Evolutionary conservation across 2,797 vertebrate species (phyloP).

Genomic region (Coregonus suidteri): DNA sequence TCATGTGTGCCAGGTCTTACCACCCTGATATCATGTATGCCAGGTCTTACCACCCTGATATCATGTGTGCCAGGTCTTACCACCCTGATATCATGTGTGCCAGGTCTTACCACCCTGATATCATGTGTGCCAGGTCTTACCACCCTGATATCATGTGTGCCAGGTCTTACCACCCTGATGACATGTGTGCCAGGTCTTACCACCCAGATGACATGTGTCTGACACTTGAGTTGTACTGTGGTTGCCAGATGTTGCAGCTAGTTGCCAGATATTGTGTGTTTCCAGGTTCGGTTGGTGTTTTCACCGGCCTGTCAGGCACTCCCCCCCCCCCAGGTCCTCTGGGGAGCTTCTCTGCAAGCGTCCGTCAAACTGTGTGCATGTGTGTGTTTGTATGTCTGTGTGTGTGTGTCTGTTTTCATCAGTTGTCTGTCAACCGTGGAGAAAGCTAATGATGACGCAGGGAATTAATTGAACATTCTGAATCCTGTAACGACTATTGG

Average conservation of each 20-base stretch:
- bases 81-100: too few species aligned
- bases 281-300: constrained; percentile 15
- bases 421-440: constrained; percentile 31
- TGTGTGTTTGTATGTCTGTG: too few species aligned
- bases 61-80: too few species aligned
- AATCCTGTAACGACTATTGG: constrained; percentile 35
- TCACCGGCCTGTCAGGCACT: constrained; percentile 22
- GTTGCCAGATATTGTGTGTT: background rate
- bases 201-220: background rate
- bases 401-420: background rate
- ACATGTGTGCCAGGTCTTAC: too few species aligned
- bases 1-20: too few species aligned
- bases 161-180: too few species aligned
- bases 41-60: too few species aligned
- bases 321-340: constrained; percentile 10
- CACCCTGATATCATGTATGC: too few species aligned
- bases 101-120: too few species aligned
- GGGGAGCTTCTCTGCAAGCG: background rate
- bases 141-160: too few species aligned
- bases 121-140: too few species aligned
- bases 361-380: too few species aligned
- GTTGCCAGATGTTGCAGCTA: constrained; percentile 2
- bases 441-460: constrained; percentile 3
- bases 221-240: background rate
- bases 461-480: constrained; percentile 56